Conservation (phyloP, 2,113 vertebrate species). For the Cromileptes altivelis region DNA sequence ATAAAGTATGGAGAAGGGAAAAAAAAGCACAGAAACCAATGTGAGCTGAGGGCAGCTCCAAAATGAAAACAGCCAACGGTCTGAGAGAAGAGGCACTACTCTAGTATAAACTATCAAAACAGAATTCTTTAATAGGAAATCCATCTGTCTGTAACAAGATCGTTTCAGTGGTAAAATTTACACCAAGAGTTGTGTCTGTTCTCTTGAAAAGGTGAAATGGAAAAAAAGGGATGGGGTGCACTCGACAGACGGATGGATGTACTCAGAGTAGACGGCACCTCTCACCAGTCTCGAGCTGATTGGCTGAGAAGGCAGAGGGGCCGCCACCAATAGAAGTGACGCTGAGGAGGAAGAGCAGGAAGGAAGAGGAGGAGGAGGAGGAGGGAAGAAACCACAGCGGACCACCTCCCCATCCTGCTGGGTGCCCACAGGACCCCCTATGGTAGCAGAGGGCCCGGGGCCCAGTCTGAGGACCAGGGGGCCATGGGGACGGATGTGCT, state of each 20-base stretch:
- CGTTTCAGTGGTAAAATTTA: neutral
- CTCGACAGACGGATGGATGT: slow-evolving; percentile 38
- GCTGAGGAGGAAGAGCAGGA: slow-evolving; percentile 78
- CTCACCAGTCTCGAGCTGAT: slow-evolving; percentile 86
- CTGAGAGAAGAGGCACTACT: slow-evolving; percentile 35
- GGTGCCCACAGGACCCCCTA: slow-evolving; percentile 74
- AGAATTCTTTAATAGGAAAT: neutral
- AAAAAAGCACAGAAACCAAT: slow-evolving; percentile 5
- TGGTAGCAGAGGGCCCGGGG: slow-evolving; percentile 65
- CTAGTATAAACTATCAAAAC: neutral
- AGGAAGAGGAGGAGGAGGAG: slow-evolving; percentile 70
- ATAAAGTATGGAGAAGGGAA: slow-evolving; percentile 6
- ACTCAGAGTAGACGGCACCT: slow-evolving; percentile 75
- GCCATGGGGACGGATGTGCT: slow-evolving; percentile 67
- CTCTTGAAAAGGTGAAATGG: slow-evolving; percentile 21
- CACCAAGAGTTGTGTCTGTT: slow-evolving; percentile 42
- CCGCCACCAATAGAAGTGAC: slow-evolving; percentile 77
- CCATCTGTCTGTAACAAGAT: neutral
- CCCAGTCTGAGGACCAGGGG: slow-evolving; percentile 78
- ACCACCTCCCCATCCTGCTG: slow-evolving; percentile 76
- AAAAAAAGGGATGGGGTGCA: slow-evolving; percentile 40
- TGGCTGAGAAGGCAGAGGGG: slow-evolving; percentile 82
- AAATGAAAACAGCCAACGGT: neutral
- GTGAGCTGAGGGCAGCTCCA: neutral
- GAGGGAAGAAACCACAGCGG: slow-evolving; percentile 75